A percentile compares a stretch with the other conserved stretches of the same genome.
phyloP scores from a whole-genome alignment of 2,113 vertebrate species.

The Coptodon rendalli region DNA sequence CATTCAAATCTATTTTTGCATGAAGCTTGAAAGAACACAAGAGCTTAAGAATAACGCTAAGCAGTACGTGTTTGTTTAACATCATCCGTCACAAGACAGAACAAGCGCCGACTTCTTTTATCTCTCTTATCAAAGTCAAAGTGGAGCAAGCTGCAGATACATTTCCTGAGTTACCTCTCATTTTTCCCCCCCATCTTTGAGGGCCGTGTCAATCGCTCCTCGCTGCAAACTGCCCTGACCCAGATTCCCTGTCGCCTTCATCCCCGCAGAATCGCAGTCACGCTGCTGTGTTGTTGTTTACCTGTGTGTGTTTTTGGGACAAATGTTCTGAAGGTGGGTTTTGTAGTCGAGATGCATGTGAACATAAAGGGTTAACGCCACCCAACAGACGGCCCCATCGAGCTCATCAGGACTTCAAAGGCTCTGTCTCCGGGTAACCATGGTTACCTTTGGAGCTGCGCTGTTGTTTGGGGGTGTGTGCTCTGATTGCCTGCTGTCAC shows the following conservation, averaged over 20 bases:
- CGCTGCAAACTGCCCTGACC: conserved; percentile 45
- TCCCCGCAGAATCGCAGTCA: neutral
- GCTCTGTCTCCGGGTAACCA: conserved; percentile 54
- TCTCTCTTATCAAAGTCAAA: neutral
- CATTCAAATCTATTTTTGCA: conserved; percentile 40
- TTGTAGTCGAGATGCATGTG: neutral
- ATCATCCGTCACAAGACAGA: conserved; percentile 10
- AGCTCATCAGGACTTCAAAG: conserved; percentile 38
- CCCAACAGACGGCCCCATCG: conserved; percentile 2
- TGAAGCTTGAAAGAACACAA: conserved; percentile 8
- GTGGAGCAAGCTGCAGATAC: neutral
- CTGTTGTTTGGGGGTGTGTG: conserved; percentile 33
- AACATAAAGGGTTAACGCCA: conserved; percentile 21
- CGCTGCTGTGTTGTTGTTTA: neutral
- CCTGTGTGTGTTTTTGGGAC: neutral
- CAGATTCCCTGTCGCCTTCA: conserved; percentile 37
- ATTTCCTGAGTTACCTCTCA: neutral
- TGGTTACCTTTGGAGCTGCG: conserved; percentile 44
- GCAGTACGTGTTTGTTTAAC: neutral
- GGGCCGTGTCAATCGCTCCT: conserved; percentile 8
- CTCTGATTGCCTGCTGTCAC: conserved; percentile 51
- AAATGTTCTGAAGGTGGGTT: neutral
- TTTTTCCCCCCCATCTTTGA: neutral
- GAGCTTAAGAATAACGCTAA: neutral
- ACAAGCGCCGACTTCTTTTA: neutral